Evolutionary conservation across 2,113 vertebrate species (phyloP).

Genomic region (Sminthopsis crassicaudata): DNA sequence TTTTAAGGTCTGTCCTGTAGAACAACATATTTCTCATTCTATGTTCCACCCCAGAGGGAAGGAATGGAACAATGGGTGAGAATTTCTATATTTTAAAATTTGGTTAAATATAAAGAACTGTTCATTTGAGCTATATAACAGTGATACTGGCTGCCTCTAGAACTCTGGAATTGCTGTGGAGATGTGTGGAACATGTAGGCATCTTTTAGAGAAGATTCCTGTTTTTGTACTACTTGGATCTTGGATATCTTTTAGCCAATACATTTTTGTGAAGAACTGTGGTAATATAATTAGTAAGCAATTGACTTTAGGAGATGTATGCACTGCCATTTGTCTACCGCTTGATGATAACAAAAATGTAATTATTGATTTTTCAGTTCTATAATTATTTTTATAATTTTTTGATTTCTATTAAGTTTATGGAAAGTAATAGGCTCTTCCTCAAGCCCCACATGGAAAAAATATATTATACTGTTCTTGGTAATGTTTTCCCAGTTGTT

Average conservation of each 20-base stretch:
- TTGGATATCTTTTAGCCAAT: neutral
- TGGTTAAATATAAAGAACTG: neutral
- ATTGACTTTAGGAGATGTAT: neutral
- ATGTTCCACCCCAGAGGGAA: neutral
- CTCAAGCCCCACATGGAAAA: neutral
- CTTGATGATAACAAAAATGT: neutral
- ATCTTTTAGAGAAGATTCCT: neutral
- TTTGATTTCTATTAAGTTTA: neutral
- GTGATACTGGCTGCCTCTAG: neutral
- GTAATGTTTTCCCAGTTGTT: neutral
- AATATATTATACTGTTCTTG: neutral
- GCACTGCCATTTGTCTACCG: neutral
- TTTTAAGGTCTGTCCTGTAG: neutral
- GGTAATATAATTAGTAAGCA: neutral
- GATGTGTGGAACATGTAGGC: neutral
- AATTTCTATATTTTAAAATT: neutral
- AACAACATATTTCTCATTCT: neutral
- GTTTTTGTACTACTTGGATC: neutral
- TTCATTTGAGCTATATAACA: neutral
- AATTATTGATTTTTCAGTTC: neutral
- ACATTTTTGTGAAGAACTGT: neutral
- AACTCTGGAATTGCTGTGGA: neutral
- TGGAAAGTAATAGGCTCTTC: neutral
- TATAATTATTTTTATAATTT: neutral
- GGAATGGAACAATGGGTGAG: neutral